Conservation (phyloP, 92 coral and sea anemone species). For the Epizoanthus fatuus region DNA sequence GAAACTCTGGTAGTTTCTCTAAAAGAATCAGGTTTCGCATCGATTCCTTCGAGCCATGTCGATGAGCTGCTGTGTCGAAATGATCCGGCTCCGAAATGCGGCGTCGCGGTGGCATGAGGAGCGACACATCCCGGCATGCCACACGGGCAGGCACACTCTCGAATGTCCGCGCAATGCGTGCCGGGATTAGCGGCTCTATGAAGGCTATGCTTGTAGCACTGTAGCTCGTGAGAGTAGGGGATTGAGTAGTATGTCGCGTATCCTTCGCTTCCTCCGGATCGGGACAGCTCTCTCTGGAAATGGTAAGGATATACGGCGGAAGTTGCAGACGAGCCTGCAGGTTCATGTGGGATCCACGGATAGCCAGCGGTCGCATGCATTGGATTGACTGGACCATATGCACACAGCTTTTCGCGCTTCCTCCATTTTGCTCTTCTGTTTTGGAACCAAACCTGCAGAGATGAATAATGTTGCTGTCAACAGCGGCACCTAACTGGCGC, state of each 20-base stretch:
- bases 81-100: constrained; percentile 20
- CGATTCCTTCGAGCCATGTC: constrained; percentile 37
- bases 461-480: constrained; percentile 21
- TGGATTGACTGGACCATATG: constrained; percentile 83
- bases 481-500: constrained; percentile 42
- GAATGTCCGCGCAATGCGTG: constrained; percentile 25
- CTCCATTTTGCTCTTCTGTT: constrained; percentile 99
- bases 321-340: constrained; percentile 48
- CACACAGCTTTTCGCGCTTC: constrained; percentile 96
- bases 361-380: constrained; percentile 70
- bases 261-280: constrained; percentile 32
- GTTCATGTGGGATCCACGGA: constrained; percentile 72
- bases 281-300: constrained; percentile 30
- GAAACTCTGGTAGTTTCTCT: constrained; percentile 82
- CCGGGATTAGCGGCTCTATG: constrained; percentile 2
- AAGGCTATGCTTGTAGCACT: constrained; percentile 18
- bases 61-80: constrained; percentile 27
- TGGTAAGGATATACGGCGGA: constrained; percentile 29
- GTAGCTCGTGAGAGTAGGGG: constrained; percentile 29
- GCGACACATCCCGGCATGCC: constrained; percentile 26
- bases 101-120: neutral
- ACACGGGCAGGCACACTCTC: constrained; percentile 35
- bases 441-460: constrained; percentile 97
- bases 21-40: constrained; percentile 30
- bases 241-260: constrained; percentile 14